Evolutionary conservation across 2,888 invertebrate genomes (phyloP), one percentile per base, ranked within the genome.

Genomic region (Eupithecia subumbrata): DNA sequence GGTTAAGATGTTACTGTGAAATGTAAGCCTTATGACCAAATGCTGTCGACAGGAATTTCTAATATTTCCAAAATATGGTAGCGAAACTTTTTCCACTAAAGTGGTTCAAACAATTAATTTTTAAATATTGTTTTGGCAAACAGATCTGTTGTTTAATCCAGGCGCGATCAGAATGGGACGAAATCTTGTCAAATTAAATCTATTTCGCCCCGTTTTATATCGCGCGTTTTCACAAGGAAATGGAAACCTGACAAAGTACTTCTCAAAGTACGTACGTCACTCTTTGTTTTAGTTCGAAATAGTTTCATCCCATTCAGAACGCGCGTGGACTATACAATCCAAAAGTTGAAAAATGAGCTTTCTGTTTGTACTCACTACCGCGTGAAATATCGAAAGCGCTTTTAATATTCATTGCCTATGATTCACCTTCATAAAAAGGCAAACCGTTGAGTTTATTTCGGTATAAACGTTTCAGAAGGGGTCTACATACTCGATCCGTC

Each of bases 401-500:
- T 66, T 66, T 72, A 43, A 72, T 66, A 52, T 72, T 72, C 71
- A 63, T 63, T 60, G 71, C 16, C 22, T n/a, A 45, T 71, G 12
- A 71, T 43, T 71, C 43, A 71, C 60, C 60, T 14, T 16, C 40
- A 63, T 16, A 18, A 5, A 37, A 60, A 71, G 40, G n/a, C 37
- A 60, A 60, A 56, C 37, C n/a, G 60, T 18, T 70, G 70, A 70
- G 64, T 71, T 45, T 64, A 71, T 71, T 18, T 60, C 22, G 11
- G 12, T 37, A 68, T 67, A 37, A 67, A 40, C 12, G 40, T 67
- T 67, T 37, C 18, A 64, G 16, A 64, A 34, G 18, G 34, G 34
- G 30, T 3, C 11, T 11, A 9, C 0, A n/a, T 22, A n/a, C 12
- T 40, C 60, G 22, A 67, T 40, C 66, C 66, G 18, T 64, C 43